Evolutionary conservation across 2,888 invertebrate genomes (phyloP).

Genomic region (Julus scanicus): DNA sequence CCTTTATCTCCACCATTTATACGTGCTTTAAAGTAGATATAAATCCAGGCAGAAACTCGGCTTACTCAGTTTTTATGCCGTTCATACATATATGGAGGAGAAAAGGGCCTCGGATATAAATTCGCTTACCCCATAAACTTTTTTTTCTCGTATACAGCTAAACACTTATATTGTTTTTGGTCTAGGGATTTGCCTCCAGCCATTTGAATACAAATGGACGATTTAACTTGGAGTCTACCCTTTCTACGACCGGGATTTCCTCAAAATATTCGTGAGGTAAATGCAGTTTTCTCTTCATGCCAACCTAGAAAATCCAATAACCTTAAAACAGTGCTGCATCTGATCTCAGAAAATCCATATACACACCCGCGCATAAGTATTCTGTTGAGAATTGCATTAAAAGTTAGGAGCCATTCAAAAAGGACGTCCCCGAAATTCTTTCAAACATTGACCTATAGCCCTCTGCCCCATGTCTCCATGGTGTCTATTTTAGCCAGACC

Average conservation of each 20-base stretch:
- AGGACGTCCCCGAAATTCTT: no score
- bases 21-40: slow-evolving; percentile 33
- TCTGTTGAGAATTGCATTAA: no score
- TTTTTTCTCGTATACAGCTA: not conserved
- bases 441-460: no score
- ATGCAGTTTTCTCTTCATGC: not conserved
- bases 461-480: no score
- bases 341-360: slow-evolving; percentile 11
- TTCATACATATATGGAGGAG: slow-evolving; percentile 22
- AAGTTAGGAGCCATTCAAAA: no score
- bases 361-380: slow-evolving; percentile 3
- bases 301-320: slow-evolving; percentile 49
- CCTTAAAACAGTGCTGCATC: not conserved
- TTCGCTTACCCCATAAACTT: slow-evolving; percentile 22
- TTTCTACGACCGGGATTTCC: slow-evolving; percentile 52
- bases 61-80: slow-evolving; percentile 3
- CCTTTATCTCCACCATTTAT: slow-evolving; percentile 21
- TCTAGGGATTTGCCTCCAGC: slow-evolving; percentile 44
- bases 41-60: not conserved
- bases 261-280: slow-evolving; percentile 44
- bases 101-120: slow-evolving; percentile 14
- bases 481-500: no score
- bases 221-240: slow-evolving; percentile 39
- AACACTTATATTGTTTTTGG: slow-evolving; percentile 46
- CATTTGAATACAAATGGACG: slow-evolving; percentile 51